A percentile compares a stretch with the other conserved stretches of the same genome.
These are phyloP conservation scores for Drosophila ficusphila DNA, from an alignment of 1,140 invertebrate genomes.

Conservation along the genomic window DNA sequence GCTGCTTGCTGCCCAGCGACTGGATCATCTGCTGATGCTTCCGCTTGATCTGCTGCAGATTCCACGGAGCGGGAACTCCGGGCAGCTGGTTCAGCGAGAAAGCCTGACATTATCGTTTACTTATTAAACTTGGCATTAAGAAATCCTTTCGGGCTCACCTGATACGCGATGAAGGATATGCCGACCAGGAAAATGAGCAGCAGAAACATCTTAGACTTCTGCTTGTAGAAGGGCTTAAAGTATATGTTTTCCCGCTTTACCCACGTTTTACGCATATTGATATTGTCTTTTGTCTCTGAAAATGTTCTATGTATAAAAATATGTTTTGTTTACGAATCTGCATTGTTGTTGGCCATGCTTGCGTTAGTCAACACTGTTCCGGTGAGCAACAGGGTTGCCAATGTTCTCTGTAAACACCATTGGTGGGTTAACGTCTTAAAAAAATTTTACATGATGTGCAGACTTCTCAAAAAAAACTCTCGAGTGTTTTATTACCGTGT, in stretches of 20 bases:
- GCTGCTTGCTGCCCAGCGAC: constrained; percentile 69
- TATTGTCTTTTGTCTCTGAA: constrained; percentile 5
- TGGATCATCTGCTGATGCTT: constrained; percentile 74
- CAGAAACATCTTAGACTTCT: constrained; percentile 79
- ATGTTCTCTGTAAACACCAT: neutral
- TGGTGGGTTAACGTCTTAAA: too few species aligned
- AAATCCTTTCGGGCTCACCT: constrained; percentile 38
- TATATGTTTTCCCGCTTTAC: constrained; percentile 82
- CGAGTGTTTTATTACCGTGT: too few species aligned
- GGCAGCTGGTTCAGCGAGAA: constrained; percentile 81
- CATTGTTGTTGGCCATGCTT: constrained; percentile 39
- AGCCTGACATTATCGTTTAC: constrained; percentile 47
- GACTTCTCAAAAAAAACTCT: too few species aligned
- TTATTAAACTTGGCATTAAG: constrained; percentile 3
- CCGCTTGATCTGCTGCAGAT: constrained; percentile 63
- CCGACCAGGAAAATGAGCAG: constrained; percentile 76
- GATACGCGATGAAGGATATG: constrained; percentile 80
- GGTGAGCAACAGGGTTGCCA: neutral
- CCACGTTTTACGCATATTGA: constrained; percentile 81
- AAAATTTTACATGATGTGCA: too few species aligned
- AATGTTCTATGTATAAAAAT: constrained; percentile 22
- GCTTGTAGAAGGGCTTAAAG: constrained; percentile 83
- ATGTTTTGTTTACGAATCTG: constrained; percentile 42
- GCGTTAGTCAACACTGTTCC: constrained; percentile 10
- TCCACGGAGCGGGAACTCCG: constrained; percentile 65